These are phyloP conservation scores for Uropetala carovei DNA, from an alignment of 2,888 invertebrate species.

Conservation along the genomic window DNA sequence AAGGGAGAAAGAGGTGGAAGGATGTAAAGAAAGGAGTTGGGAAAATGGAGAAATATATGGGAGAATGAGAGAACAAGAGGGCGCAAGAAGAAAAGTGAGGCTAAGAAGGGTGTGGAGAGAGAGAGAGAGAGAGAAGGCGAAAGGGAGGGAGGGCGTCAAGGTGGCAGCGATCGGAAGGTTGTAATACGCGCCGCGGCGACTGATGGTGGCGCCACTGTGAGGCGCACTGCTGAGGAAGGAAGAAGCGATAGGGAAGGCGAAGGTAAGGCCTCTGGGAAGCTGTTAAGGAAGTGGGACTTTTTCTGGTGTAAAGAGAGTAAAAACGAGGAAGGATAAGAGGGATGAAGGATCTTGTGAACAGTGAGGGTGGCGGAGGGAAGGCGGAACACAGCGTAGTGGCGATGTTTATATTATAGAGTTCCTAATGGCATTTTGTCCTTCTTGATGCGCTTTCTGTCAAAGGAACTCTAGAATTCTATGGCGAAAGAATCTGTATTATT, in stretches of 20 bases:
- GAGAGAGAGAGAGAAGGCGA: background rate
- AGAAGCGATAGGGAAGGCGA: slow-evolving; percentile 53
- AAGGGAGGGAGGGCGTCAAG: slow-evolving; percentile 5
- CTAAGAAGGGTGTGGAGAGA: background rate
- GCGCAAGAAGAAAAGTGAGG: background rate
- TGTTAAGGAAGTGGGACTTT: slow-evolving; percentile 57
- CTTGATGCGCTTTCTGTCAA: no score
- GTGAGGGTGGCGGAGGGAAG: background rate
- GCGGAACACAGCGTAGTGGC: background rate
- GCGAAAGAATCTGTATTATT: no score
- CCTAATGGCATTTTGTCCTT: no score
- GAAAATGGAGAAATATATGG: background rate
- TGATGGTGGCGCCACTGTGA: slow-evolving; percentile 1
- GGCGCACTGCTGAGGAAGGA: slow-evolving; percentile 41
- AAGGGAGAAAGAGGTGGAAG: background rate
- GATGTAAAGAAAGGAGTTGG: background rate
- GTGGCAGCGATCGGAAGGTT: background rate
- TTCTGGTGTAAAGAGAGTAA: slow-evolving; percentile 33
- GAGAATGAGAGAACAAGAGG: background rate
- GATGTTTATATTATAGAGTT: background rate
- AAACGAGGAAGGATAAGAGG: background rate
- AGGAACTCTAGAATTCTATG: no score
- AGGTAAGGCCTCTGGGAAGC: slow-evolving; percentile 46
- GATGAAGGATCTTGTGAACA: background rate
- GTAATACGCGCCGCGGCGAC: background rate